Evolutionary conservation across 2,888 invertebrate genomes (phyloP).

Genomic region (Tetrapedia diversipes): DNA sequence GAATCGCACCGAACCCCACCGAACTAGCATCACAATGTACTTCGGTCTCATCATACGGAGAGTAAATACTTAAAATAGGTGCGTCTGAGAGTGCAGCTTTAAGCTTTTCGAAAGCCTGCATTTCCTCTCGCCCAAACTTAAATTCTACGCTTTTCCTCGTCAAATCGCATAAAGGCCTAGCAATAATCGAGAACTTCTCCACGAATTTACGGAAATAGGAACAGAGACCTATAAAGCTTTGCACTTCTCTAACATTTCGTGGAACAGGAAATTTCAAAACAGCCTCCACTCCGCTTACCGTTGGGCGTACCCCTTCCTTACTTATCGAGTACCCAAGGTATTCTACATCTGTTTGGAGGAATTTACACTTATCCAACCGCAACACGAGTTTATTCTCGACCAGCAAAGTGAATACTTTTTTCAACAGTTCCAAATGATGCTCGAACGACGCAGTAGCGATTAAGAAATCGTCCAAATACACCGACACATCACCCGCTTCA

Average conservation of each 20-base stretch:
- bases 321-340: conserved; percentile 39
- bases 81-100: not conserved
- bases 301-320: not conserved
- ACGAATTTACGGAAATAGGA: not conserved
- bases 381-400: conserved; percentile 61
- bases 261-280: not conserved
- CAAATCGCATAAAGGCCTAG: not conserved
- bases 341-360: conserved; percentile 39
- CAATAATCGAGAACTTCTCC: not conserved
- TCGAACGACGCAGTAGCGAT: conserved; percentile 39
- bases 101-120: not conserved
- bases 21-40: conserved; percentile 77
- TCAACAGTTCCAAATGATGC: conserved; percentile 60
- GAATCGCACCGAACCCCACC: conserved; percentile 63
- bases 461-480: conserved; percentile 70
- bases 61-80: conserved; percentile 34
- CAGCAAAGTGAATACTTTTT: conserved; percentile 60
- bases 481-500: conserved; percentile 29
- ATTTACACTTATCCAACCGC: conserved; percentile 64
- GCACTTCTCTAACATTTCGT: not conserved
- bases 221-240: not conserved
- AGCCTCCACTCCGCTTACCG: not conserved
- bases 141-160: not conserved
- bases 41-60: conserved; percentile 72
- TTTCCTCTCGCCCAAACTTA: not conserved